phyloP scores from a whole-genome alignment of 2,797 vertebrate species.

The Agapornis canus region DNA sequence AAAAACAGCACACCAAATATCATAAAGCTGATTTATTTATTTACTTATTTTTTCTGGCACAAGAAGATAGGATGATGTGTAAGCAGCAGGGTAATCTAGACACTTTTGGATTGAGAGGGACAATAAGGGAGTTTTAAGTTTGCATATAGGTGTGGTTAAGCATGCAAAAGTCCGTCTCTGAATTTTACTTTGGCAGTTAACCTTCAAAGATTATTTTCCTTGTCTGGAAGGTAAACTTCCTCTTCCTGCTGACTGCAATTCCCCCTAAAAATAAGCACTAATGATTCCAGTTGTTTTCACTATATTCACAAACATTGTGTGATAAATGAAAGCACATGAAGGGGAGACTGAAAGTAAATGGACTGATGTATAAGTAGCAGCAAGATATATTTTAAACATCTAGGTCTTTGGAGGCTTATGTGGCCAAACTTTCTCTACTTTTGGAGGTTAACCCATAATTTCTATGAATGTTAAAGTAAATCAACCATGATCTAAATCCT shows the following conservation, averaged over 20 bases:
- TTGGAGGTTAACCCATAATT: slow-evolving; percentile 33
- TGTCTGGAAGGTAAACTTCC: background rate
- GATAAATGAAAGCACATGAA: background rate
- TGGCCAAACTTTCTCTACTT: background rate
- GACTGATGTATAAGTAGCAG: background rate
- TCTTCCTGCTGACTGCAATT: background rate
- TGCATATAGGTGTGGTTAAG: background rate
- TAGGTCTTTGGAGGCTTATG: background rate
- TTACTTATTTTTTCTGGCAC: background rate
- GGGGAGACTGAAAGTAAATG: background rate
- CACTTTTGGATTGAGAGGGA: background rate
- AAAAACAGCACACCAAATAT: background rate
- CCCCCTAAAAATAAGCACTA: background rate
- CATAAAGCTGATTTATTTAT: background rate
- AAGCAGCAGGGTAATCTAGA: background rate
- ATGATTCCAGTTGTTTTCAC: background rate
- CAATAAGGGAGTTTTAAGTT: background rate
- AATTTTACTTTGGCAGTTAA: background rate
- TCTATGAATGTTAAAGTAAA: slow-evolving; percentile 21
- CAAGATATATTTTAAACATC: background rate
- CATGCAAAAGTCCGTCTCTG: background rate
- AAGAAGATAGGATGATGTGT: background rate
- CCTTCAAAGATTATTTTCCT: background rate
- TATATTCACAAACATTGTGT: background rate
- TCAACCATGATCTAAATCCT: slow-evolving; percentile 9